phyloP scores from a whole-genome alignment of 2,797 vertebrate genomes.

The Gymnothorax javanicus region DNA sequence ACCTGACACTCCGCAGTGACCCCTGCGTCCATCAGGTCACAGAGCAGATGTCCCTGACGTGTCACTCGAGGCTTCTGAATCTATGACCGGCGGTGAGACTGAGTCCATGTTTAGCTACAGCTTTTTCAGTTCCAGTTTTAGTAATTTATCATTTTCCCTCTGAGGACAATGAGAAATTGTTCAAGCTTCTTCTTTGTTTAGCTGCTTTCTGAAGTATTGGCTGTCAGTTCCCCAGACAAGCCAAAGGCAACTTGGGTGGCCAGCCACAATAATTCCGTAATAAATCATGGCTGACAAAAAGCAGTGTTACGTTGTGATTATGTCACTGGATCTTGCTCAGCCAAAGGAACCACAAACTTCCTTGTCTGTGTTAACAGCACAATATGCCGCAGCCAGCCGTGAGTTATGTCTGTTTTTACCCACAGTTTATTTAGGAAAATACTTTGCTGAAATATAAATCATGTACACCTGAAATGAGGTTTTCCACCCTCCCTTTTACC shows the following conservation, averaged over 20 bases:
- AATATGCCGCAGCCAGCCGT: too few relatives aligned
- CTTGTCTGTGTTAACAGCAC: too few relatives aligned
- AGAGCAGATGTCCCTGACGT: not conserved
- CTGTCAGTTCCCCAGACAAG: not conserved
- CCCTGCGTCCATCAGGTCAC: not conserved
- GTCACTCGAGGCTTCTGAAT: not conserved
- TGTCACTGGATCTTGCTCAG: too few relatives aligned
- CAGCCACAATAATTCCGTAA: not conserved
- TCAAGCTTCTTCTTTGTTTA: not conserved
- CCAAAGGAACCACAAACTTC: too few relatives aligned
- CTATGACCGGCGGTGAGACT: not conserved
- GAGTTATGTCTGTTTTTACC: too few relatives aligned
- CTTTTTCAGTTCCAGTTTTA: too few relatives aligned
- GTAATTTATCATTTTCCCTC: not conserved
- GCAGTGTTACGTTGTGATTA: too few relatives aligned
- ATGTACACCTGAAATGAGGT: too few relatives aligned
- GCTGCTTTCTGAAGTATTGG: not conserved
- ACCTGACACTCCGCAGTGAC: not conserved
- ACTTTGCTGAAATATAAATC: too few relatives aligned
- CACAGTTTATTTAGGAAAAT: too few relatives aligned
- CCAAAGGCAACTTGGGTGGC: not conserved
- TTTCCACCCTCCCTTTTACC: too few relatives aligned
- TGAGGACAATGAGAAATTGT: not conserved
- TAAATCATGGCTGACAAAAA: too few relatives aligned
- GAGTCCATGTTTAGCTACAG: not conserved